Base-by-base conservation (phyloP, 2,113 vertebrate species). In the Hippoglossus stenolepis region DNA sequence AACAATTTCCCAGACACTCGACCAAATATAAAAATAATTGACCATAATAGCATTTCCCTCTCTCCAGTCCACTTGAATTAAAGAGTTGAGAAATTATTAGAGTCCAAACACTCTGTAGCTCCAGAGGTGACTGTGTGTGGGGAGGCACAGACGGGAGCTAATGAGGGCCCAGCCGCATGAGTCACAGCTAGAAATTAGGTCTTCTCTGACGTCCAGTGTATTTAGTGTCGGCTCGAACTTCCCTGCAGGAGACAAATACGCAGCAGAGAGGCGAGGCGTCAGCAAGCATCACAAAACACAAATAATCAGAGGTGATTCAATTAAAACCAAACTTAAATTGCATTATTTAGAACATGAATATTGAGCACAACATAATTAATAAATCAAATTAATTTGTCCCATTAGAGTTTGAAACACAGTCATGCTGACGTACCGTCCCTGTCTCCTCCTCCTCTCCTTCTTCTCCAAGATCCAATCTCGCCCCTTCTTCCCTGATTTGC, bases 401-500 rank as follows among this genome's bases (percentile, higher is more conserved):
- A 21, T 23, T 15, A 56, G 31, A 62, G 53, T 12, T 65, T n/a
- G 28, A 75, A 60, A 62, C 5, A 53, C 7, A 40, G 5, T 31
- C 6, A 3, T 51, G 54, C 12, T 24, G 28, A 85, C 92, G 0
- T 84, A 99, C 98, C 94, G 95, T 89, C 98, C 98, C 93, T 99
- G 98, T 60, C 97, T 92, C 0, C 97, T 90, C 0, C 95, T 92
- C 1, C 97, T 94, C 62, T 96, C 97, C 80, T 99, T 99, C 91
- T 99, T 99, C 91, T 97, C 97, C 12, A 98, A 56, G 79, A 99
- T 95, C 98, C 98, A 99, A 65, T 97, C 95, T 26, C 95, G 94
- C 75, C 96, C 96, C 77, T 97, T 98, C 92, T 96, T 98, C 45
- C 63, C 91, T 0, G 96, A 90, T 75, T 93, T 95, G 2, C 96